Evolutionary conservation across 1,140 invertebrate species (phyloP).

Genomic region (Monochamus saltuarius): DNA sequence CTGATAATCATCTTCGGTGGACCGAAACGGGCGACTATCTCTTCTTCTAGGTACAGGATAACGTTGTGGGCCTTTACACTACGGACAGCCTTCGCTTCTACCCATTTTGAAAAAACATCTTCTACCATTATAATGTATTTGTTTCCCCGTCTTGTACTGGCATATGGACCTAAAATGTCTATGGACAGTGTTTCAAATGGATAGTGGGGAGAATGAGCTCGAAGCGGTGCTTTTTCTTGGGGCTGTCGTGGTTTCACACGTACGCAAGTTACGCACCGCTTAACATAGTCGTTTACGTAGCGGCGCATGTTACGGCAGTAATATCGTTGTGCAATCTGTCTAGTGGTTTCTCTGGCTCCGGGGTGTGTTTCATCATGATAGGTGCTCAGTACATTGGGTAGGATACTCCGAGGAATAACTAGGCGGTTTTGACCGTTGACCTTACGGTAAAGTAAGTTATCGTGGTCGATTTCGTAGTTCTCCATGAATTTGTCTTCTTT

Average conservation of each 20-base stretch:
- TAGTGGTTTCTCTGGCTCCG: too few species aligned
- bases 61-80: neutral
- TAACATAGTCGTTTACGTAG: neutral
- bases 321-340: too few species aligned
- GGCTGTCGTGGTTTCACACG: neutral
- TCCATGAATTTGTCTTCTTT: too few species aligned
- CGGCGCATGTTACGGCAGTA: too few species aligned
- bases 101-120: slow-evolving; percentile 11
- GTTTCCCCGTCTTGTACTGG: neutral
- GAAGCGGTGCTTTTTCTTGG: neutral
- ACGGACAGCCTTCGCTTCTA: neutral
- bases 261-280: neutral
- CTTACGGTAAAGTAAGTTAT: too few species aligned
- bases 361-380: too few species aligned
- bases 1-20: too few species aligned
- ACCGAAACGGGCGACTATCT: too few species aligned
- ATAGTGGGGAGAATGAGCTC: neutral
- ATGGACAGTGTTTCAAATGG: slow-evolving; percentile 39
- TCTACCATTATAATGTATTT: slow-evolving; percentile 7
- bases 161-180: slow-evolving; percentile 7
- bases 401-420: too few species aligned
- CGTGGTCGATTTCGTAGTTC: too few species aligned
- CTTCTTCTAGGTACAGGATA: neutral
- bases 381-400: too few species aligned
- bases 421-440: too few species aligned